Percentiles rank a stretch among this genome's conserved stretches.
These are phyloP conservation scores for Tiphia femorata DNA, from an alignment of 2,888 invertebrate species.

Conservation along the genomic window DNA sequence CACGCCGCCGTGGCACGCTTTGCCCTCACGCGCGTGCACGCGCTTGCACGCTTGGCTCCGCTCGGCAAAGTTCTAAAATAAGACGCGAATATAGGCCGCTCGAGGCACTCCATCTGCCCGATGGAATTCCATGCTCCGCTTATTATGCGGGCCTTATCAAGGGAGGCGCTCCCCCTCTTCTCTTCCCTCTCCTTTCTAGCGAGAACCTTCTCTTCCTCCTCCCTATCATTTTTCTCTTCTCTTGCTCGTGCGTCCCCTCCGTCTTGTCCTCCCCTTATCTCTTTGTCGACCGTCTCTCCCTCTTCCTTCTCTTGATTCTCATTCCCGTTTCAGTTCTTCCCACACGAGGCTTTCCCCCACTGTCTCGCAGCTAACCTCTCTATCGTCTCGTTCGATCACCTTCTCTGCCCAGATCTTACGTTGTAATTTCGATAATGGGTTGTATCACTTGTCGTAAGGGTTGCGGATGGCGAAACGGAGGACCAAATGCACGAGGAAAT, in stretches of 20 bases:
- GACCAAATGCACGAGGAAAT: no score
- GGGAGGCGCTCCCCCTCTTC: conserved; percentile 14
- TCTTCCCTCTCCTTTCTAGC: conserved; percentile 4
- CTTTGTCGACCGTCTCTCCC: no score
- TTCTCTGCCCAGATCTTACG: no score
- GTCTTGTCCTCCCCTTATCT: no score
- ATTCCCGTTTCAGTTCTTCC: no score
- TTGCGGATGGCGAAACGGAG: no score
- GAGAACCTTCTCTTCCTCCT: background rate
- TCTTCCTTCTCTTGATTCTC: no score
- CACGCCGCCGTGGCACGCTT: conserved; percentile 3
- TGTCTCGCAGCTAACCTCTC: no score
- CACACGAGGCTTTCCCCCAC: no score
- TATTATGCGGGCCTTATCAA: conserved; percentile 30
- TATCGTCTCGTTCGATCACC: no score
- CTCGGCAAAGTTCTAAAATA: conserved; percentile 47
- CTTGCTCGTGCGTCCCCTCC: background rate
- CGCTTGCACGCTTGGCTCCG: conserved; percentile 19
- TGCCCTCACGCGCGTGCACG: conserved; percentile 7
- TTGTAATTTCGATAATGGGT: no score
- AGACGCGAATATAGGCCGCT: conserved; percentile 52
- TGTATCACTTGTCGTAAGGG: no score
- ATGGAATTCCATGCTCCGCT: conserved; percentile 43
- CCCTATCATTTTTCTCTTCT: background rate
- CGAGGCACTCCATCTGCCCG: conserved; percentile 39